These are phyloP conservation scores for Heteromyza rotundicornis DNA, from an alignment of 2,888 invertebrate species.

Conservation along the genomic window DNA sequence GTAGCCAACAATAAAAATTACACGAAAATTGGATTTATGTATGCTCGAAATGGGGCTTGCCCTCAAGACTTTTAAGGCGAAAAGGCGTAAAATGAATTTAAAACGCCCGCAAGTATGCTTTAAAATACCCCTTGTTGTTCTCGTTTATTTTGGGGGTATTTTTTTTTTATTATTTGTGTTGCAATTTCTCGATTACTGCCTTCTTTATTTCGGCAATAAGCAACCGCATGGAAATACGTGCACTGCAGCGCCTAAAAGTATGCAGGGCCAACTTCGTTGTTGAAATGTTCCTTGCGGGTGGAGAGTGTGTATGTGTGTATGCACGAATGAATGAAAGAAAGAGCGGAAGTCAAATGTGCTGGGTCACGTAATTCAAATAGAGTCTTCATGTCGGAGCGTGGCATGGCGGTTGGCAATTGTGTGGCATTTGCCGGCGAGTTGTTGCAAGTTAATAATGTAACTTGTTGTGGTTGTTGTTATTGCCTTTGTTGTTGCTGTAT, in stretches of 20 bases:
- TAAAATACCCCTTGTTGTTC: background rate
- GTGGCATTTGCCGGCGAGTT: background rate
- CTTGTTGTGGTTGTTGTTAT: background rate
- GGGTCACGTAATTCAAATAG: conserved; percentile 37
- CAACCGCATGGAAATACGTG: conserved; percentile 8
- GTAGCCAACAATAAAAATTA: conserved; percentile 6
- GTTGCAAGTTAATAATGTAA: background rate
- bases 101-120: conserved; percentile 20
- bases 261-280: conserved; percentile 12
- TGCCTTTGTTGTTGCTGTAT: background rate
- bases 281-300: conserved; percentile 24
- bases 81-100: conserved; percentile 17
- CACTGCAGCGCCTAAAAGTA: conserved; percentile 4
- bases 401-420: background rate
- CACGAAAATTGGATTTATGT: conserved; percentile 3
- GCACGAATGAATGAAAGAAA: too few species aligned
- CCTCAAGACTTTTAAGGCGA: conserved; percentile 5
- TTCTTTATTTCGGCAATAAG: conserved; percentile 7
- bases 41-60: background rate
- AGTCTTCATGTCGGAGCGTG: conserved; percentile 27
- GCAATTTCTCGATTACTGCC: background rate
- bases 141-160: background rate
- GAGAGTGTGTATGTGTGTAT: background rate
- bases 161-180: background rate
- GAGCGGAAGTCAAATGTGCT: conserved; percentile 32